Evolutionary conservation across 2,113 vertebrate species (phyloP), one percentile per base, ranked within the genome.

Genomic region (Saimiri boliviensis): DNA sequence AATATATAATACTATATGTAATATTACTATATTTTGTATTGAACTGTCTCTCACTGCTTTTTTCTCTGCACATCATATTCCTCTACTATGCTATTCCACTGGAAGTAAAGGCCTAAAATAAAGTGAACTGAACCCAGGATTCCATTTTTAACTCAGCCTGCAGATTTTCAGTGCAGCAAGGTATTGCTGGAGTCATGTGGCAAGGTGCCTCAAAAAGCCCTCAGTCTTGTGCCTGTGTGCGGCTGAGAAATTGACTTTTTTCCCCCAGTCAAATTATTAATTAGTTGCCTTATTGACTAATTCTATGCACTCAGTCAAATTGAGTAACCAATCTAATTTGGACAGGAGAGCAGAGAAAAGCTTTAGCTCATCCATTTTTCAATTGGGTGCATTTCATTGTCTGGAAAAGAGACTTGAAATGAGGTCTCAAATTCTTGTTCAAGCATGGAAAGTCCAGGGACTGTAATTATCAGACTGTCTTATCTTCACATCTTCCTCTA

Each of bases 261-360:
- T 14, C 20, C 37, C 8, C 42, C 3, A 14, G 84, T 93, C 92
- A 95, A 95, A 96, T 98, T 97, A 97, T 97, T 97, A 97, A 97
- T 97, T 96, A 96, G 97, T 97, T 92, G 86, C 92, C 84, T 95
- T 97, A 98, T 97, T 96, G 97, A 98, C 97, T 98, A 94, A 98
- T 97, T 95, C 96, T 93, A 82, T 97, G 96, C 96, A 97, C 97
- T 97, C 97, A 96, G 92, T 97, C 84, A 82, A 86, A 97, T 97
- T 97, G 94, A 90, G 94, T 80, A 87, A 79, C 94, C 97, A 87
- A 97, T 97, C 73, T 85, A 95, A 97, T 98, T 85, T 95, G 96
- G 86, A 89, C 0, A 1, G 47, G 52, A 87, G 76, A 88, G 66
- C 40, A 94, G 80, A 0, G 1, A 37, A 82, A 68, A 87, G 96